Base-by-base conservation (phyloP, 2,797 vertebrate genomes). In the Cossypha polioptera region DNA sequence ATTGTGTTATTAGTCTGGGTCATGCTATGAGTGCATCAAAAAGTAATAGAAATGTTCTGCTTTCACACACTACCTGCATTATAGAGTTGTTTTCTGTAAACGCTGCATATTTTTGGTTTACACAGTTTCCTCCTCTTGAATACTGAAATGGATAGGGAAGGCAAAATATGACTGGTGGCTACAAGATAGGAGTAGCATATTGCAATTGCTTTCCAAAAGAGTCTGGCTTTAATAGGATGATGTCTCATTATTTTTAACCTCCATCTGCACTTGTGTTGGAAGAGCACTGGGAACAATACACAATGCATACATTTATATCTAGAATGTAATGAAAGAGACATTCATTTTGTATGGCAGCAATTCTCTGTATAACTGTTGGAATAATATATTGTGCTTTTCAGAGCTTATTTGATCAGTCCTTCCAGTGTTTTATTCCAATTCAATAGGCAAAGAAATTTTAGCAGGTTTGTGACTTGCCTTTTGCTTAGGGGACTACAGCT, bases 181-280 rank as follows among this genome's bases (percentile, higher is more conserved):
- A 24, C 35, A 54, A 72, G 79, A 72, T 22, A 76, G 9, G 33
- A 78, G 10, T 36, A 68, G 58, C 43, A n/a, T 72, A 45, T 84
- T 83, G 50, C 24, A 78, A 28, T 48, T 51, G 75, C 79, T 91
- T 95, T 86, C 69, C 55, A 9, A 40, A 33, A 40, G 51, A 72
- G 43, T 69, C 80, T 88, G 71, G 33, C 62, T 86, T 68, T 88
- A 91, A 63, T 81, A 84, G 42, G 54, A 55, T 58, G 68, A 81
- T 53, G 43, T 80, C 65, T 88, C 66, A 35, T 92, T 96, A 73
- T 92, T 93, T 93, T 88, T 95, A 92, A 83, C 78, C 79, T 91
- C 69, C 19, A 17, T 72, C 53, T 91, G 82, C 91, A 77, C 50
- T 92, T 88, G 33, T n/a, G 45, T 94, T 50, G 73, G 65, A 65